Conservation (phyloP, 2,888 invertebrate species). For the Malachius bipustulatus region DNA sequence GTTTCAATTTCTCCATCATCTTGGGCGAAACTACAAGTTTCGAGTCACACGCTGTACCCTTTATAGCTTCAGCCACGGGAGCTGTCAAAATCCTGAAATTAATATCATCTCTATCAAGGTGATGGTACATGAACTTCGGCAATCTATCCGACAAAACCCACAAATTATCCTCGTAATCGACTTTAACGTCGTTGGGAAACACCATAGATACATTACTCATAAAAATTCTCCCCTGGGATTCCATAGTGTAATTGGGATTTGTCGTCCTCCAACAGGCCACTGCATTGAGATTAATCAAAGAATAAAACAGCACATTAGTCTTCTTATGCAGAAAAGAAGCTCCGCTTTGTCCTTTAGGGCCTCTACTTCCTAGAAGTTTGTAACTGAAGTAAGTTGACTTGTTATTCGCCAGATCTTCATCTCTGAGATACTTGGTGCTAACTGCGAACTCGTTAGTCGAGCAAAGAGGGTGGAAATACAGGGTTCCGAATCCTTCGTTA, state of each 20-base stretch:
- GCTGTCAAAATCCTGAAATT: slow-evolving; percentile 63
- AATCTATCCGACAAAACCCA: slow-evolving; percentile 66
- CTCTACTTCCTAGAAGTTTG: slow-evolving; percentile 54
- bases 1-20: slow-evolving; percentile 19
- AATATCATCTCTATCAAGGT: slow-evolving; percentile 47
- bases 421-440: slow-evolving; percentile 53
- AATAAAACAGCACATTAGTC: slow-evolving; percentile 62
- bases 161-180: slow-evolving; percentile 55
- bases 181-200: slow-evolving; percentile 68
- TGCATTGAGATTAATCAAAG: slow-evolving; percentile 61
- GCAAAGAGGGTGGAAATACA: slow-evolving; percentile 70
- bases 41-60: slow-evolving; percentile 57
- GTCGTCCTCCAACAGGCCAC: slow-evolving; percentile 69
- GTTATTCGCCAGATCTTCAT: slow-evolving; percentile 39
- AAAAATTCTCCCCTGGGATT: slow-evolving; percentile 59
- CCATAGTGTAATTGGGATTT: slow-evolving; percentile 52
- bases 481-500: slow-evolving; percentile 52
- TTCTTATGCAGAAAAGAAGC: slow-evolving; percentile 58
- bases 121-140: slow-evolving; percentile 57
- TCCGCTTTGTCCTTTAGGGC: slow-evolving; percentile 60
- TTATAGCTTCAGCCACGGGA: slow-evolving; percentile 55
- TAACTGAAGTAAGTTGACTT: slow-evolving; percentile 50
- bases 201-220: slow-evolving; percentile 60
- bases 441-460: slow-evolving; percentile 68
- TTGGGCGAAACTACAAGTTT: slow-evolving; percentile 32